A percentile compares a stretch with the other conserved stretches of the same genome.
phyloP scores from a whole-genome alignment of 2,797 vertebrate species.

The Urocyon cinereoargenteus region DNA sequence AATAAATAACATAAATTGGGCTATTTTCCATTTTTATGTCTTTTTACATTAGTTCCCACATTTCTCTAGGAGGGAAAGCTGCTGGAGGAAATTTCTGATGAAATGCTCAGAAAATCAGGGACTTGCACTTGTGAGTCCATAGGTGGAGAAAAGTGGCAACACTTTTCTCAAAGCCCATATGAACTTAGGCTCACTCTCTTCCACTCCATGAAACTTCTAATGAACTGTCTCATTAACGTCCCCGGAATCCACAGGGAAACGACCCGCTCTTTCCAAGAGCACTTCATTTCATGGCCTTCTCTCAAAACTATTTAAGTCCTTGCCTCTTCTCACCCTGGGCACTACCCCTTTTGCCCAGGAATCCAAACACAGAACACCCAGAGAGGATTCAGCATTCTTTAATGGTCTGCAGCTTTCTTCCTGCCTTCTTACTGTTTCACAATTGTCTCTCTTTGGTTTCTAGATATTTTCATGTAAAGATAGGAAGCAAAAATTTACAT shows the following conservation, averaged over 20 bases:
- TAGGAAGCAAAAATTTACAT: background rate
- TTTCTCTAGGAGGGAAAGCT: background rate
- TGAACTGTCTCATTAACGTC: background rate
- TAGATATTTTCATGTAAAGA: background rate
- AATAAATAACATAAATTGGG: background rate
- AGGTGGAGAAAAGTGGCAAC: background rate
- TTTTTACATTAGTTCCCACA: background rate
- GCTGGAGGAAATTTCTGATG: background rate
- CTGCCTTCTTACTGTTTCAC: background rate
- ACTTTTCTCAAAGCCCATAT: background rate
- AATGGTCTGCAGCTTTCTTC: background rate
- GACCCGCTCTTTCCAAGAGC: background rate
- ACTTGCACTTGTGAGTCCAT: background rate
- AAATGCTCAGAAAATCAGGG: background rate
- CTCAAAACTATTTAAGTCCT: background rate
- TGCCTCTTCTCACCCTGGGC: background rate
- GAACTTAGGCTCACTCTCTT: background rate
- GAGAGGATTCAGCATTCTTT: background rate
- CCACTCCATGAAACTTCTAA: background rate
- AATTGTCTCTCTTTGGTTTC: background rate
- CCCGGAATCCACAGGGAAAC: background rate
- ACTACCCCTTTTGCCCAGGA: too few species aligned
- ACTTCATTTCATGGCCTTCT: background rate
- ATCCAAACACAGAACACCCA: background rate
- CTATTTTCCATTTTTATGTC: background rate